Evolutionary conservation across 1,140 invertebrate genomes (phyloP).

Genomic region (Lasaia peninsularis): DNA sequence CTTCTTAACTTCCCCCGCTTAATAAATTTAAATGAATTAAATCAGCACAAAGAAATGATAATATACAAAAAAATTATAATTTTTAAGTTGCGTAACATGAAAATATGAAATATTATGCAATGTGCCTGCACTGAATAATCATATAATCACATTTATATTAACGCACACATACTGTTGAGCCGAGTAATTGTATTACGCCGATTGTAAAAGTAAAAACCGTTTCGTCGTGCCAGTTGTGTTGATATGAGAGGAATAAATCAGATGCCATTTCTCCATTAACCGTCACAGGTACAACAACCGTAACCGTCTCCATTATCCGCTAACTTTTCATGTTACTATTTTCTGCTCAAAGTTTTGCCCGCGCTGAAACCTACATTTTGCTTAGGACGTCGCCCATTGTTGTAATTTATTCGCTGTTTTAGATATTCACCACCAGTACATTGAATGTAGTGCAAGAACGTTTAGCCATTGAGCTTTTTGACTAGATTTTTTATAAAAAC

Average conservation of each 20-base stretch:
- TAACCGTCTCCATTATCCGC: too few relatives aligned
- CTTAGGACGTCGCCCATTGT: too few relatives aligned
- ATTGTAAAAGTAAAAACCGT: neutral
- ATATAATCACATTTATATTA: slow-evolving; percentile 3
- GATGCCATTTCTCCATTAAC: neutral
- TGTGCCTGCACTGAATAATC: neutral
- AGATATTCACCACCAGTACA: too few relatives aligned
- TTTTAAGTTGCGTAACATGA: neutral
- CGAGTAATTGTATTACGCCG: slow-evolving; percentile 2
- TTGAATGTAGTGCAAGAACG: too few relatives aligned
- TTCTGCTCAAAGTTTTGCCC: too few relatives aligned
- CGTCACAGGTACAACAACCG: too few relatives aligned
- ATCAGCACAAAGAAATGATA: neutral
- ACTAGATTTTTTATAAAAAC: too few relatives aligned
- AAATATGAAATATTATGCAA: neutral
- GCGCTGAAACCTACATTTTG: too few relatives aligned
- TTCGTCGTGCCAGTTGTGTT: neutral
- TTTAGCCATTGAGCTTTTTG: too few relatives aligned
- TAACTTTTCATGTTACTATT: too few relatives aligned
- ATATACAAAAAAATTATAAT: neutral
- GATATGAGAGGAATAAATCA: neutral
- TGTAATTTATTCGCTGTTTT: too few relatives aligned
- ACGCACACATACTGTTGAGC: neutral
- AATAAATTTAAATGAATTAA: too few relatives aligned
- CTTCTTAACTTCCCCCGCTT: neutral